A percentile compares a stretch with the other conserved stretches of the same genome.
These are phyloP conservation scores for Apodemia duryi DNA, from an alignment of 2,888 invertebrate genomes.

Conservation along the genomic window DNA sequence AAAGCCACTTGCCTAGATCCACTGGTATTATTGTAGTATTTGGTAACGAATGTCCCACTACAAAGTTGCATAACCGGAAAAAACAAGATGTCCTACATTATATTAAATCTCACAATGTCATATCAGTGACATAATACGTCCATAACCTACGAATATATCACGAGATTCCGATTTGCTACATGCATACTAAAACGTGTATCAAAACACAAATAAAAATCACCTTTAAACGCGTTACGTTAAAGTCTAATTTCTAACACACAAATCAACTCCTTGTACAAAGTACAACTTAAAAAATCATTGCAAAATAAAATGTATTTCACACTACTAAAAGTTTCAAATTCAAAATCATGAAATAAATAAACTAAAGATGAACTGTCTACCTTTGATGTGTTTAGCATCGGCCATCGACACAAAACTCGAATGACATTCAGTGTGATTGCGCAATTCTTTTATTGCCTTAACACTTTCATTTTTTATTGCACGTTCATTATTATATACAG, in stretches of 20 bases:
- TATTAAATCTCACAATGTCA: conserved; percentile 21
- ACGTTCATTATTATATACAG: conserved; percentile 16
- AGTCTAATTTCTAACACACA: background rate
- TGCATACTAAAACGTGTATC: conserved; percentile 21
- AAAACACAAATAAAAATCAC: conserved; percentile 1
- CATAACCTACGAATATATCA: conserved; percentile 21
- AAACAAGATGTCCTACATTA: conserved; percentile 25
- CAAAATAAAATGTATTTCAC: conserved; percentile 14
- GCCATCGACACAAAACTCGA: conserved; percentile 13
- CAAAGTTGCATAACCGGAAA: conserved; percentile 27
- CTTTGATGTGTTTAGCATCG: conserved; percentile 8
- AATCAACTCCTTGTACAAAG: background rate
- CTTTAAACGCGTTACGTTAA: background rate
- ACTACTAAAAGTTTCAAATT: conserved; percentile 1
- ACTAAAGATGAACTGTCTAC: conserved; percentile 6
- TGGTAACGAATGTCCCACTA: background rate
- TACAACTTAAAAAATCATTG: background rate
- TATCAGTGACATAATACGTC: conserved; percentile 26
- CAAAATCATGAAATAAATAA: too few relatives aligned
- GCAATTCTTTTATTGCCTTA: conserved; percentile 30
- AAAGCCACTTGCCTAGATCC: too few relatives aligned
- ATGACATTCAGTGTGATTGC: conserved; percentile 25
- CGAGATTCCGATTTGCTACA: conserved; percentile 24
- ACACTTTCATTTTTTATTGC: conserved; percentile 36
- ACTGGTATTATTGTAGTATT: background rate